Evolutionary conservation across 2,888 invertebrate species (phyloP), one percentile per base, ranked within the genome.

Genomic region (Caenorhabditis sp.): DNA sequence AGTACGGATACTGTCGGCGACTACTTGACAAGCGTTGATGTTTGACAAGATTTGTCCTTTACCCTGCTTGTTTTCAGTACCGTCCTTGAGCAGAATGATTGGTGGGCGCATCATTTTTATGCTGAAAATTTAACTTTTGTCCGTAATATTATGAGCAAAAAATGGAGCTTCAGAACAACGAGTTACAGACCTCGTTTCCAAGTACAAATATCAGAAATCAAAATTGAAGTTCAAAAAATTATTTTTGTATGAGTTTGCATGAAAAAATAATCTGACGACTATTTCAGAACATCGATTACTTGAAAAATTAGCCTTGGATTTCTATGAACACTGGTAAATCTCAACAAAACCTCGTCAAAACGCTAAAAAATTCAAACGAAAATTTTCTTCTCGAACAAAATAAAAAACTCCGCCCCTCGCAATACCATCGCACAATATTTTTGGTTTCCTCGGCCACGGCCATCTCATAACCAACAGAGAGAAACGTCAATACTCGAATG

Each of bases 81-180:
- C 99, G 90, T 99, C 99, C 90, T 95, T 96, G 88, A 99, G 90
- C 74, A 99, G 91, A 86, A 99, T 92, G 85, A 99, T 97, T 91
- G 97, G 97, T 81, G 95, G 95, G 31, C 81, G 75, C 83, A 82
- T 83, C 81, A 82, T 82, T 54, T 79, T 23, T 1, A 53, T 26
- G 14, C 55, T 55, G 26, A 14, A 27, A 57, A 55, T 55, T 12
- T 19, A 21, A 53, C 8, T 14, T 14, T 43, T 43, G 49, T n/a
- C n/a, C n/a, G n/a, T n/a, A n/a, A n/a, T n/a, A n/a, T 4, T 50
- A 50, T 17, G 17, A 64, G 60, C 21, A 54, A 31, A 2, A 24
- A 55, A 8, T 26, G 43, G n/a, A 19, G 36, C 21, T 19, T 8
- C 6, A 1, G 51, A 24, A 26, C 53, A 23, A 63, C 36, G 36